These are phyloP conservation scores for Eupristina koningsbergeri DNA, from an alignment of 1,140 invertebrate species.

Conservation along the genomic window DNA sequence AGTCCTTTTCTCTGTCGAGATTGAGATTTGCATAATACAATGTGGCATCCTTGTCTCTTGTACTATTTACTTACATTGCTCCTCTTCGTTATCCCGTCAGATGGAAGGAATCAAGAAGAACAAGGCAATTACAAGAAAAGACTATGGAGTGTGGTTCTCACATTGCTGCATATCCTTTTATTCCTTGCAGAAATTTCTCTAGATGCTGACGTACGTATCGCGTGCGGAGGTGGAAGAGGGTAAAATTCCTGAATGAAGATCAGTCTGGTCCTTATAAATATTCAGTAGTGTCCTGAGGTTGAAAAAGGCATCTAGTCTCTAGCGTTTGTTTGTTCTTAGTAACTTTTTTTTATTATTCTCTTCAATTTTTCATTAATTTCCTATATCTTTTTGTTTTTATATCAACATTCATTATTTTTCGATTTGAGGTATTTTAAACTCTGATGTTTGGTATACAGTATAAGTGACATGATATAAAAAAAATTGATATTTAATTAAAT, in stretches of 20 bases:
- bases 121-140: constrained; percentile 73
- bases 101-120: constrained; percentile 70
- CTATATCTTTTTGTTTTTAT: neutral
- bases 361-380: neutral
- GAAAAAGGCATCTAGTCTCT: constrained; percentile 37
- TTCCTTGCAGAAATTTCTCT: constrained; percentile 5
- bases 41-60: constrained; percentile 66
- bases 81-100: neutral
- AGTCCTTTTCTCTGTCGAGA: constrained; percentile 55
- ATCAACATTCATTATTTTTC: neutral
- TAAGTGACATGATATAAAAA: no score
- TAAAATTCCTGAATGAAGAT: neutral
- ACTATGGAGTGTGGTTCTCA: constrained; percentile 64
- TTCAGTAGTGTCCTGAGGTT: constrained; percentile 67
- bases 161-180: neutral
- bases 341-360: neutral
- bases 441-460: no score
- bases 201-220: neutral
- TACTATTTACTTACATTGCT: constrained; percentile 63
- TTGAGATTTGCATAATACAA: constrained; percentile 73
- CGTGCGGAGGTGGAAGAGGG: neutral
- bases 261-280: constrained; percentile 69
- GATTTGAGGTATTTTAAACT: no score
- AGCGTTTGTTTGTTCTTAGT: neutral
- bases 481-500: no score